A percentile compares a stretch with the other conserved stretches of the same genome.
phyloP scores from a whole-genome alignment of 2,888 invertebrate genomes.

The Drosophila formosana region DNA sequence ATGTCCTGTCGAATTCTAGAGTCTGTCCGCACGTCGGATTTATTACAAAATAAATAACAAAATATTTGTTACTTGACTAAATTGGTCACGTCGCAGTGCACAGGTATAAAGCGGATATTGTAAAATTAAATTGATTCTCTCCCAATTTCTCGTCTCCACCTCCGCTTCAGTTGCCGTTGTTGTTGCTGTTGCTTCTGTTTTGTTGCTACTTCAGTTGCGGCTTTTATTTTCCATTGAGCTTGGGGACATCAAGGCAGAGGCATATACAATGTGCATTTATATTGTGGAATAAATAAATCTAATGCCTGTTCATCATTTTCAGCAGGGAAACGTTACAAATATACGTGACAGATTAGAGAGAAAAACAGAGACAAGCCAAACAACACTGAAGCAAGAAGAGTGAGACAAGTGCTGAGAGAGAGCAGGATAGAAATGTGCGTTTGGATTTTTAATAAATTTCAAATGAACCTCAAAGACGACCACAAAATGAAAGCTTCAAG shows the following conservation, averaged over 20 bases:
- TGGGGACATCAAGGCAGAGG: slow-evolving; percentile 63
- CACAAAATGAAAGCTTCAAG: slow-evolving; percentile 43
- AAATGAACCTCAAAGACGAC: slow-evolving; percentile 58
- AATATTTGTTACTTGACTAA: slow-evolving; percentile 74
- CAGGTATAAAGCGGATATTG: slow-evolving; percentile 77
- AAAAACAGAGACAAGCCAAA: slow-evolving; percentile 18
- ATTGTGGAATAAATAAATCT: slow-evolving; percentile 76
- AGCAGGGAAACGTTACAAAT: slow-evolving; percentile 70
- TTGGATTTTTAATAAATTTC: slow-evolving; percentile 69
- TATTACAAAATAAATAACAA: slow-evolving; percentile 73
- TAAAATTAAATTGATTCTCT: slow-evolving; percentile 79
- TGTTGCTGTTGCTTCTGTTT: slow-evolving; percentile 18
- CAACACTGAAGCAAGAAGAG: background rate
- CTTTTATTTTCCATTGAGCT: slow-evolving; percentile 55
- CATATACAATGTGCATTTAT: slow-evolving; percentile 64
- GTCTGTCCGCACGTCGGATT: slow-evolving; percentile 59
- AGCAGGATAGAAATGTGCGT: slow-evolving; percentile 24
- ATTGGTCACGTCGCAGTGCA: slow-evolving; percentile 72
- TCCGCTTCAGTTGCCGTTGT: slow-evolving; percentile 10
- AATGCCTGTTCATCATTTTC: slow-evolving; percentile 74
- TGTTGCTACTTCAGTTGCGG: slow-evolving; percentile 32
- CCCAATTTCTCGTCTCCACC: slow-evolving; percentile 34
- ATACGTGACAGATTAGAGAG: slow-evolving; percentile 77
- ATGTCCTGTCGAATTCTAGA: slow-evolving; percentile 26
- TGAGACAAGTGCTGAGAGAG: slow-evolving; percentile 1